A percentile compares a stretch with the other conserved stretches of the same genome.
Conservation (phyloP, 2,113 vertebrate species). For the Okapia johnstoni region DNA sequence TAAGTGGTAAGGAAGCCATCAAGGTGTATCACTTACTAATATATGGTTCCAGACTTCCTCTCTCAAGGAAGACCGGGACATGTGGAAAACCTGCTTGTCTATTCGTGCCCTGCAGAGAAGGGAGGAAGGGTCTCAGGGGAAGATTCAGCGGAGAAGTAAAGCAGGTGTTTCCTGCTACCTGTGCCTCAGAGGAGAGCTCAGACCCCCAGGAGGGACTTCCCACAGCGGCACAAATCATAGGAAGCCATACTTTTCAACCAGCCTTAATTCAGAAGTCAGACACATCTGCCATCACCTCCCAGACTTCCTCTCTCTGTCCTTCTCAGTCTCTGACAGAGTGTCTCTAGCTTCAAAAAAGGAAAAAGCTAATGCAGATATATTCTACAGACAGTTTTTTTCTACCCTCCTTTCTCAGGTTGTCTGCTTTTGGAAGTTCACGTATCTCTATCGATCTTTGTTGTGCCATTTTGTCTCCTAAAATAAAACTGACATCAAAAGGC, state of each 20-base stretch:
- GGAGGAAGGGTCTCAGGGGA: not conserved
- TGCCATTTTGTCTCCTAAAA: not conserved
- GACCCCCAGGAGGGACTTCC: not conserved
- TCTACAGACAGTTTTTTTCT: not conserved
- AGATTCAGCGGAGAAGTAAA: not conserved
- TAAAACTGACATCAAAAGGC: not conserved
- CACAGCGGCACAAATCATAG: not conserved
- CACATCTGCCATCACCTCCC: not conserved
- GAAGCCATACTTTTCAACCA: not conserved
- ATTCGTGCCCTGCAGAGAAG: not conserved
- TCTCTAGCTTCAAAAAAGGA: not conserved
- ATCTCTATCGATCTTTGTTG: not conserved
- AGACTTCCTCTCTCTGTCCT: not conserved
- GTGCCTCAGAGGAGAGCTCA: not conserved
- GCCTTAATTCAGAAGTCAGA: not conserved
- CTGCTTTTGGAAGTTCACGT: not conserved
- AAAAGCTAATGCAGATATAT: not conserved
- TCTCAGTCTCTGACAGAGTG: not conserved
- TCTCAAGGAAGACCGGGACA: conserved; percentile 1
- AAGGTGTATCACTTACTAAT: conserved; percentile 26
- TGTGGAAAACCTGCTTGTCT: conserved; percentile 46
- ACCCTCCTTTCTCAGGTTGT: not conserved
- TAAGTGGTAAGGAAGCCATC: not conserved
- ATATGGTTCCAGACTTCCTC: conserved; percentile 60
- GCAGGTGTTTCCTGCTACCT: conserved; percentile 65